Evolutionary conservation across 2,888 invertebrate species (phyloP), one percentile per base, ranked within the genome.

Genomic region (Labia minor): DNA sequence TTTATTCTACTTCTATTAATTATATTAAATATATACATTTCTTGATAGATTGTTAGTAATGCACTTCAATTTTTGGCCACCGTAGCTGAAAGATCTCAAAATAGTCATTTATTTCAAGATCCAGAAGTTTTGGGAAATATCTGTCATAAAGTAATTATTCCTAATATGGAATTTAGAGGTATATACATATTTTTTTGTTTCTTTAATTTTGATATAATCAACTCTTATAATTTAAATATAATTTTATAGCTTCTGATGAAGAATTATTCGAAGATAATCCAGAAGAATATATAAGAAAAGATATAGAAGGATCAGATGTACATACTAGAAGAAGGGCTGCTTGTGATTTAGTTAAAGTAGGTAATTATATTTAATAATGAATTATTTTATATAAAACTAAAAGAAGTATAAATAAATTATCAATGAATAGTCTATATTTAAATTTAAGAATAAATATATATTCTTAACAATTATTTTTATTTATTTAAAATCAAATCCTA

Each of bases 201-300:
- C 14, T 62, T 19, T 65, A 64, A 33, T 65, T 19, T 61, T 26
- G 11, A 19, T 67, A 14, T 20, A 21, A 11, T 21, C 49, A 67
- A 61, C 11, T 26, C 62, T 49, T 49, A 64, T 67, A 62, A 62
- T 65, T 26, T 26, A 26, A 26, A 26, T 26, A 26, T 26, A 67
- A 33, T 26, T 26, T 26, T 75, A 63, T 74, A 90, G 88, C 86
- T 66, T 90, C 94, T 0, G 99, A 99, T 78, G 90, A 94, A 77
- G 99, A 99, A 77, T 77, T 96, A 62, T 99, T 99, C 78, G 95
- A 96, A 77, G 97, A 98, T 76, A 98, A 97, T 76, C 93, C 99
- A 0, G 96, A 99, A 74, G 99, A 99, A 79, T 97, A 95, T 75
- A 94, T 95, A 69, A 82, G 95, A 1, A 82, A 95, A 26, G 99